A percentile compares a stretch with the other conserved stretches of the same genome.
Conservation (phyloP, 2,888 invertebrate species). For the Pteria penguin region DNA sequence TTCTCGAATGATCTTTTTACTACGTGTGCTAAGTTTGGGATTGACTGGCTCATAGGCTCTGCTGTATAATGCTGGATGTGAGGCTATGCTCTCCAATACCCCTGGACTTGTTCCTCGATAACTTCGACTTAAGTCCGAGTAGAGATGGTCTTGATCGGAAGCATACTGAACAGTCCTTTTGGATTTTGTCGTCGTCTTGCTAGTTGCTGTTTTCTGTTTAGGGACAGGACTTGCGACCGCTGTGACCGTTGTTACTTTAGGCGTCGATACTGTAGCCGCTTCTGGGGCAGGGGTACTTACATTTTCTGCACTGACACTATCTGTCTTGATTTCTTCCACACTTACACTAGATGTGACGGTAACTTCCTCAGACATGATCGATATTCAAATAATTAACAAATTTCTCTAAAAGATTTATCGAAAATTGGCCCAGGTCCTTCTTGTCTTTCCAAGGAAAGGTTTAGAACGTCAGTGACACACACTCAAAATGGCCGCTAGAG, state of each 20-base stretch:
- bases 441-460: background rate
- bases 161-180: constrained; percentile 18
- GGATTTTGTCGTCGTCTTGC: constrained; percentile 12
- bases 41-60: constrained; percentile 48
- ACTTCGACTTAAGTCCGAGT: constrained; percentile 57
- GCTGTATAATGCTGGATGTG: constrained; percentile 64
- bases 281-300: constrained; percentile 32
- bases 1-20: constrained; percentile 73
- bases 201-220: constrained; percentile 10
- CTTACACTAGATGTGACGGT: too few species aligned
- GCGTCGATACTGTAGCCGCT: constrained; percentile 16
- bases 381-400: too few species aligned
- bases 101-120: constrained; percentile 71
- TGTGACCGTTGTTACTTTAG: constrained; percentile 9
- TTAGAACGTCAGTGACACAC: background rate
- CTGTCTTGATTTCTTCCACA: background rate
- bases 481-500: constrained; percentile 27
- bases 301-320: constrained; percentile 52
- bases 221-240: constrained; percentile 14
- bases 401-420: too few species aligned
- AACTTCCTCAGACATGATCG: constrained; percentile 4
- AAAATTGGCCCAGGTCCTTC: background rate
- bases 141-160: constrained; percentile 45
- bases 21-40: constrained; percentile 67
- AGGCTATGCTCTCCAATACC: constrained; percentile 72